A percentile compares a stretch with the other conserved stretches of the same genome.
Evolutionary conservation across 2,797 vertebrate species (phyloP).

Genomic region (Sebastes hubbsi): DNA sequence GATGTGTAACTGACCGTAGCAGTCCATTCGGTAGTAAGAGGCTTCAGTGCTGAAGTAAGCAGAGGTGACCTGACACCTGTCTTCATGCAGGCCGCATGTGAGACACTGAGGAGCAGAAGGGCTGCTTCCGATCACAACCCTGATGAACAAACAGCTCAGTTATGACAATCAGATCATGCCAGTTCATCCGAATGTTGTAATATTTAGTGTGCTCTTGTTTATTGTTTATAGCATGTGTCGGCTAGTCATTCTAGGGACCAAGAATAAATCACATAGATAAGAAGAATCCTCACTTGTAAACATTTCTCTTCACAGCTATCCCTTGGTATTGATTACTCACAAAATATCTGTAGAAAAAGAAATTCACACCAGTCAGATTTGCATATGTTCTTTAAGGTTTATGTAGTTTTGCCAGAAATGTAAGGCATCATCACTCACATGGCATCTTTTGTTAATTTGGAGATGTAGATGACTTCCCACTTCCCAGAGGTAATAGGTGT

Average conservation of each 20-base stretch:
- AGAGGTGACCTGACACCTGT: conserved; percentile 93
- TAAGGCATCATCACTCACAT: conserved; percentile 81
- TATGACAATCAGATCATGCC: not conserved
- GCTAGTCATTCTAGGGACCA: not conserved
- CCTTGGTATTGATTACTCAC: conserved; percentile 90
- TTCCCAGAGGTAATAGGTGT: conserved; percentile 87
- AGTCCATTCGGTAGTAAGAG: conserved; percentile 90
- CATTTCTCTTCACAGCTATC: conserved; percentile 89
- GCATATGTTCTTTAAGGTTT: not conserved
- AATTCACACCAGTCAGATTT: not conserved
- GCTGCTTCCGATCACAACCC: conserved; percentile 79
- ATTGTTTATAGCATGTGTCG: not conserved
- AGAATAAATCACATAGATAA: not conserved
- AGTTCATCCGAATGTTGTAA: not conserved
- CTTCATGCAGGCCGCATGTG: conserved; percentile 84
- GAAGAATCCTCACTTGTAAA: conserved; percentile 89
- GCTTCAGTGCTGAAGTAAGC: conserved; percentile 90
- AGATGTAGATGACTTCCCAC: conserved; percentile 95
- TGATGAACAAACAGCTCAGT: conserved; percentile 44
- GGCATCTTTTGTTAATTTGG: conserved; percentile 85
- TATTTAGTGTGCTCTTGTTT: not conserved
- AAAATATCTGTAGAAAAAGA: conserved; percentile 88
- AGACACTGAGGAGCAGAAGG: conserved; percentile 81
- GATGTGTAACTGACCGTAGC: conserved; percentile 87
- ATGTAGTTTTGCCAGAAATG: not conserved